Evolutionary conservation across 2,113 vertebrate species (phyloP).

Genomic region (Cranoglanis bouderius): DNA sequence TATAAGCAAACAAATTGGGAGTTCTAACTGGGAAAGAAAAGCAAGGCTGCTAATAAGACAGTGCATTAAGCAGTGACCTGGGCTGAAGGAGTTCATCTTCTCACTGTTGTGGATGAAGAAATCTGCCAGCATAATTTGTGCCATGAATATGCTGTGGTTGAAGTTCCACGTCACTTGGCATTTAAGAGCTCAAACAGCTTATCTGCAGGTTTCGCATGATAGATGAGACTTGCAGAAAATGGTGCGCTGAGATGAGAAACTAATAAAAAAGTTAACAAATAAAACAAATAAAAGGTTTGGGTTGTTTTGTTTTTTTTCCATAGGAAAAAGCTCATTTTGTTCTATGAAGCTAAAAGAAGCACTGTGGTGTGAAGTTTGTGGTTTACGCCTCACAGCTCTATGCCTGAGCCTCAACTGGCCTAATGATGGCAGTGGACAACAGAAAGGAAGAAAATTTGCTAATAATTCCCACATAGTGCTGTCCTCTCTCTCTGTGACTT

Average conservation of each 20-base stretch:
- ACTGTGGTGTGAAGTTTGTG: constrained; percentile 1
- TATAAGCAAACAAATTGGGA: background rate
- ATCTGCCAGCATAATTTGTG: constrained; percentile 10
- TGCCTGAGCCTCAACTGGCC: background rate
- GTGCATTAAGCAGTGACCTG: constrained; percentile 10
- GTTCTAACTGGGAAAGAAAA: constrained; percentile 14
- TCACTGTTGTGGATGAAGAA: constrained; percentile 7
- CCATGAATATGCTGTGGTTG: constrained; percentile 12
- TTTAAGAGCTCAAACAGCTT: background rate
- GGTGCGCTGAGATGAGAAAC: background rate
- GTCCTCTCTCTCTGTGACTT: background rate
- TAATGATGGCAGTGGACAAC: background rate
- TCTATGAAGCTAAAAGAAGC: background rate
- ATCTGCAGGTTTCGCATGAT: background rate
- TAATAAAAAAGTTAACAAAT: background rate
- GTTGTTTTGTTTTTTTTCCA: background rate
- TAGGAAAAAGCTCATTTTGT: background rate
- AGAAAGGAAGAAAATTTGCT: constrained; percentile 1
- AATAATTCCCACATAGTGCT: background rate
- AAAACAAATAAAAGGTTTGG: background rate
- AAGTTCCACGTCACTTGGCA: background rate
- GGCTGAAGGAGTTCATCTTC: background rate
- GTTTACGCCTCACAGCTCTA: constrained; percentile 1
- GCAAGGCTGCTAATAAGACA: background rate
- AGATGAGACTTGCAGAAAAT: background rate